Evolutionary conservation across 2,113 vertebrate species (phyloP).

Genomic region (Empidonax traillii): DNA sequence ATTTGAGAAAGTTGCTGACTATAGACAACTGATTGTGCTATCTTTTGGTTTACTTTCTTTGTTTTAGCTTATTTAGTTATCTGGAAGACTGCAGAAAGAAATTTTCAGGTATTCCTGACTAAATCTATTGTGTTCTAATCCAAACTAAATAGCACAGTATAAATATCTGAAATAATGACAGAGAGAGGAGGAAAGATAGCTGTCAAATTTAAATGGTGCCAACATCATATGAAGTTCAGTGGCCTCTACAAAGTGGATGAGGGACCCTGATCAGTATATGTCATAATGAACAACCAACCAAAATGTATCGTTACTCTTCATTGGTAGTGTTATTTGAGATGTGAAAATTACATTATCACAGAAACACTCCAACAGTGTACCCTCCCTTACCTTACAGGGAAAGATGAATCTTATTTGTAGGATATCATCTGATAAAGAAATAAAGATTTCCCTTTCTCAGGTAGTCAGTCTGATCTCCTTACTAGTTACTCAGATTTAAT

Average conservation of each 20-base stretch:
- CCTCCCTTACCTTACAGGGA: not conserved
- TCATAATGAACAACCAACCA: not conserved
- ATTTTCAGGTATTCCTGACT: not conserved
- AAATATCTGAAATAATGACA: not conserved
- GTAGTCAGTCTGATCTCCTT: not conserved
- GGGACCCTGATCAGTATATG: not conserved
- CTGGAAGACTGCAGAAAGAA: not conserved
- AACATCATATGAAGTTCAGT: not conserved
- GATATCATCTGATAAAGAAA: not conserved
- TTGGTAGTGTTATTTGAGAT: not conserved
- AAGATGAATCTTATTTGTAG: not conserved
- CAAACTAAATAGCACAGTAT: not conserved
- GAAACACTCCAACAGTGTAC: not conserved
- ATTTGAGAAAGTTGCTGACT: conserved; percentile 58
- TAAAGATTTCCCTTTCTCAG: not conserved
- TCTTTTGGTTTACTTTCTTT: not conserved
- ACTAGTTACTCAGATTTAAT: not conserved
- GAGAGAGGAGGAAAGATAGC: not conserved
- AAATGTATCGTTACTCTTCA: not conserved
- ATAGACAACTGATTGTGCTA: not conserved
- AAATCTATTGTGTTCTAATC: not conserved
- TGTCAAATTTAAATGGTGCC: rapidly evolving
- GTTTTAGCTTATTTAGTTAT: conserved; percentile 16
- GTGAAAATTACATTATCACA: not conserved
- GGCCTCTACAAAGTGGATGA: not conserved